Evolutionary conservation across 2,888 invertebrate species (phyloP).

Genomic region (Lithodes maja): DNA sequence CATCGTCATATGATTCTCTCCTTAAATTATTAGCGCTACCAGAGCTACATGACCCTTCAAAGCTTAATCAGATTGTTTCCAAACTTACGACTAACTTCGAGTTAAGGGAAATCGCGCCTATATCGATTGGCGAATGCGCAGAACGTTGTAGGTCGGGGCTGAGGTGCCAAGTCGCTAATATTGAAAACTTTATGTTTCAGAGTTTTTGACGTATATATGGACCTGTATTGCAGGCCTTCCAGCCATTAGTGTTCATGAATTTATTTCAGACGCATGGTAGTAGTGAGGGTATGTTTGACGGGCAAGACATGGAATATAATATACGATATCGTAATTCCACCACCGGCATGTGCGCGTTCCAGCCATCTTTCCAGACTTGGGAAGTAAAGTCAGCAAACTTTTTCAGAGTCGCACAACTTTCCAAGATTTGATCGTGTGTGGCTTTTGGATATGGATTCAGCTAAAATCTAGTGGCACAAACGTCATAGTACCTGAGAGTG

Average conservation of each 20-base stretch:
- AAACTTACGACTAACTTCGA: constrained; percentile 63
- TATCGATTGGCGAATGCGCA: constrained; percentile 62
- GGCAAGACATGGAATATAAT: not conserved
- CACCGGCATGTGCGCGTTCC: constrained; percentile 42
- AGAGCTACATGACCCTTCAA: constrained; percentile 28
- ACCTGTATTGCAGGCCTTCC: not conserved
- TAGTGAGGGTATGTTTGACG: not conserved
- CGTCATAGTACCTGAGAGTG: constrained; percentile 38
- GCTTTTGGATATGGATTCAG: constrained; percentile 61
- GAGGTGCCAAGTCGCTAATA: constrained; percentile 51
- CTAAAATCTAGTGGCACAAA: constrained; percentile 52
- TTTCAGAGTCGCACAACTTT: constrained; percentile 66
- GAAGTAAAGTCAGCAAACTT: constrained; percentile 67
- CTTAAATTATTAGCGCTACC: constrained; percentile 1
- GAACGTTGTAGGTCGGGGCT: constrained; percentile 24
- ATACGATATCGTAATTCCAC: constrained; percentile 20
- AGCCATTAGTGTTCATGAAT: not conserved
- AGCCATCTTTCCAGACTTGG: constrained; percentile 67
- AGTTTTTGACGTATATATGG: not conserved
- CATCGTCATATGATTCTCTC: not conserved
- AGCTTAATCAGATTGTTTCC: constrained; percentile 62
- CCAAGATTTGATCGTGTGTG: constrained; percentile 67
- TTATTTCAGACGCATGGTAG: not conserved
- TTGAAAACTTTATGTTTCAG: constrained; percentile 49
- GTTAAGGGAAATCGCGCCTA: constrained; percentile 65